Base-by-base conservation (phyloP, 2,797 vertebrate species). In the Lutjanus campechanus region DNA sequence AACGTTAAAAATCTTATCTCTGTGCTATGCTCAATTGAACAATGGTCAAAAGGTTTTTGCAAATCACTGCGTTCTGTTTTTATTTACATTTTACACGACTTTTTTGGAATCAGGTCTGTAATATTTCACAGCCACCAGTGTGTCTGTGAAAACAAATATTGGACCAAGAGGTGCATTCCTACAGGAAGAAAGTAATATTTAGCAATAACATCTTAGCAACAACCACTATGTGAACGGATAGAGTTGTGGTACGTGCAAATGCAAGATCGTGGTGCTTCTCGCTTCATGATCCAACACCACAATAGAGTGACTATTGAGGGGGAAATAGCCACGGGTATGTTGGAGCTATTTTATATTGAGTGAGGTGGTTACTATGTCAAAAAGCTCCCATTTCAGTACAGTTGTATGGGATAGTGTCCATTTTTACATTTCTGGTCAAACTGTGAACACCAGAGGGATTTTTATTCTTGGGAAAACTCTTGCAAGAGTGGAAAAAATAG, bases 351-450 rank as follows among this genome's bases (percentile, higher is more conserved):
- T 70, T 56, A 53, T 62, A 63, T 63, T 72, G 51, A 76, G 77
- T 76, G 63, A 85, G 74, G 67, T 49, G 70, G 83, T 79, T 85
- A 65, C 55, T 70, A 50, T 81, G 76, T 84, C 64, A 81, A 25
- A 59, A 76, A 79, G 40, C 53, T 90, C 41, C n/a, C 20, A 40
- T 76, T 76, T 82, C 49, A 62, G 29, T 59, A 51, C 46, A 65
- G 73, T 76, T 80, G 20, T 50, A 72, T 68, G 76, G 65, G 61
- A 82, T 53, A 16, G 69, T 72, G 80, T 83, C 65, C 47, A 71
- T 78, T 91, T 85, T 67, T 60, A 67, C 53, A 84, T 85, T 82
- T 86, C 64, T 85, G 79, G 81, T 79, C 11, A 66, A 75, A 79
- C 46, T 80, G 68, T 65, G 43, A 88, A 82, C 58, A 85, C 69